Base-by-base conservation (phyloP, 2,113 vertebrate species). In the Eonycteris spelaea region DNA sequence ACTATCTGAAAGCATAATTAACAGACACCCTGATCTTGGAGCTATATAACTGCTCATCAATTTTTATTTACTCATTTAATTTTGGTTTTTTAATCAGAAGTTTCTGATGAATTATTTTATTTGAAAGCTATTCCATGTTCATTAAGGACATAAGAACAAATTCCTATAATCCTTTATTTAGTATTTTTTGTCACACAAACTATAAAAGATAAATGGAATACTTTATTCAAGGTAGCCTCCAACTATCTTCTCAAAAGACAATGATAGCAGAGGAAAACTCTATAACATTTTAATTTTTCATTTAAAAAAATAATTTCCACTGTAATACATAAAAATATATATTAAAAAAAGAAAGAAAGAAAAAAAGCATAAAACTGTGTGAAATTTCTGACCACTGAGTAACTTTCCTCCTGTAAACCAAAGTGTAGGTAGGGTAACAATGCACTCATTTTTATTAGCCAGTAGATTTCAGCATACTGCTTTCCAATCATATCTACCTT, bases 81-180 rank as follows among this genome's bases (percentile, higher is more conserved):
- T 18, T 51, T 51, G 45, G 51, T 51, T 51, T 51, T 51, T 51
- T 51, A 51, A 97, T 90, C 24, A 96, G 63, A 87, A 97, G 83
- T 61, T 92, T 82, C 83, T 92, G 92, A 92, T 83, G 35, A 96
- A 74, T 83, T 90, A 96, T 83, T 92, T 95, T 96, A 97, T 96
- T 97, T 98, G 87, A 96, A 95, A 97, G 97, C 67, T 75, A 94
- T 26, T 89, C 57, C 65, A 86, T 63, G 57, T 5, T 77, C n/a
- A 91, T 73, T 86, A 92, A 86, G 30, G 51, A 90, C 21, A 68
- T 8, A 59, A 57, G 33, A 45, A 90, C 28, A 80, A 87, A 96
- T 93, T 80, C 71, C 79, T 95, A 59, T 30, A 84, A 63, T 74
- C 55, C 11, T 51, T 90, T 90, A 74, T 43, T 91, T 73, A 40